Conservation (phyloP, 1,140 invertebrate species). For the Drosophila miranda region DNA sequence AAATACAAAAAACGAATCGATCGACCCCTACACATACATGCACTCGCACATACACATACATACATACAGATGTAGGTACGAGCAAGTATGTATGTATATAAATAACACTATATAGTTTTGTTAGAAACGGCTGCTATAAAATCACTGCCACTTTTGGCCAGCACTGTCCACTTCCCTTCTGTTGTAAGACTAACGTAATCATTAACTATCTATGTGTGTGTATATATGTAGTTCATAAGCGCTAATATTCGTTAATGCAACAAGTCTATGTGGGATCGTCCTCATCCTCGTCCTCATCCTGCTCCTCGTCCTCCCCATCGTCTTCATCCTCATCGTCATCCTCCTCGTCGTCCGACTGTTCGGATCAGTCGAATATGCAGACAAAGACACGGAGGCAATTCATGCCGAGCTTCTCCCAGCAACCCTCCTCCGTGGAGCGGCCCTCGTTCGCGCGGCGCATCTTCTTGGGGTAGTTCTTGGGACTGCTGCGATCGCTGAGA, state of each 20-base stretch:
- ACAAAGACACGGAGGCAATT: slow-evolving; percentile 80
- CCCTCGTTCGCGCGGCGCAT: slow-evolving; percentile 73
- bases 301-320: slow-evolving; percentile 6
- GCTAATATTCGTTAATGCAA: slow-evolving; percentile 79
- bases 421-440: slow-evolving; percentile 63
- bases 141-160: slow-evolving; percentile 68
- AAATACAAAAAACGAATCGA: slow-evolving; percentile 68
- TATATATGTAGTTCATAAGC: slow-evolving; percentile 72
- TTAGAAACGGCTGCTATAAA: slow-evolving; percentile 76
- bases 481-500: slow-evolving; percentile 77
- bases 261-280: slow-evolving; percentile 68
- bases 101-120: slow-evolving; percentile 57
- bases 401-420: slow-evolving; percentile 74
- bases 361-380: slow-evolving; percentile 81
- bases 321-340: slow-evolving; percentile 22
- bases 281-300: slow-evolving; percentile 6
- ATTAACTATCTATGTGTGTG: slow-evolving; percentile 50
- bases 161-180: slow-evolving; percentile 23
- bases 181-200: slow-evolving; percentile 64
- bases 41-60: slow-evolving; percentile 25
- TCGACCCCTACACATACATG: slow-evolving; percentile 20
- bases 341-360: slow-evolving; percentile 23
- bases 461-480: slow-evolving; percentile 81
- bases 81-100: slow-evolving; percentile 13
- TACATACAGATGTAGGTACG: slow-evolving; percentile 6